These are phyloP conservation scores for Drosophila willistoni DNA, from an alignment of 1,140 invertebrate genomes.

Conservation along the genomic window DNA sequence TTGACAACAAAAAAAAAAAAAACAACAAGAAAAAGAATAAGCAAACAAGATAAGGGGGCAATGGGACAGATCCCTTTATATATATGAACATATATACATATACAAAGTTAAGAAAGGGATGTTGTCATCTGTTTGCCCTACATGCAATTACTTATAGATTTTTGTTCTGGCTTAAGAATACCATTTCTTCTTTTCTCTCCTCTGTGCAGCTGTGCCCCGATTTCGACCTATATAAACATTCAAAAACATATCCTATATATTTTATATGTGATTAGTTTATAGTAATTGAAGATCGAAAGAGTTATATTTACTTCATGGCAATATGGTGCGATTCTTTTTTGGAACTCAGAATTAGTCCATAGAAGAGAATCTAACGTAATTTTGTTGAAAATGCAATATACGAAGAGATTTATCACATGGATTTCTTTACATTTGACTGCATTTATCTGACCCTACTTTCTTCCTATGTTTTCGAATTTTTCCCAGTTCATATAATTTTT, in stretches of 20 bases:
- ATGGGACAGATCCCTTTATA: constrained; percentile 3
- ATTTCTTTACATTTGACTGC: neutral
- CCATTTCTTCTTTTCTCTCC: neutral
- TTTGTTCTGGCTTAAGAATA: neutral
- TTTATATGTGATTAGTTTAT: too few species aligned
- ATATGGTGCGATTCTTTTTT: too few species aligned
- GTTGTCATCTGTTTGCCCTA: constrained; percentile 66
- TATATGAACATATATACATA: neutral
- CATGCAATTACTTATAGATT: constrained; percentile 9
- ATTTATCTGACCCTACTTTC: neutral
- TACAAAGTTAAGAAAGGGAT: constrained; percentile 15
- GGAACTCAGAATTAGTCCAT: too few species aligned
- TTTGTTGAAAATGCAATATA: too few species aligned
- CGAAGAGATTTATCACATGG: too few species aligned
- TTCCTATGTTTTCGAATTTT: neutral
- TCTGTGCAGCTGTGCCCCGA: neutral
- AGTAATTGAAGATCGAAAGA: too few species aligned
- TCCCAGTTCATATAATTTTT: constrained; percentile 40
- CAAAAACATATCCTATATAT: neutral
- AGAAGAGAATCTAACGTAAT: too few species aligned
- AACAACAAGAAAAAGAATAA: neutral
- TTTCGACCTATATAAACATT: constrained; percentile 2
- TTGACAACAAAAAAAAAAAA: constrained; percentile 42
- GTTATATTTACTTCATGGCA: too few species aligned
- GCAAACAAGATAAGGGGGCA: constrained; percentile 6